Evolutionary conservation across 2,113 vertebrate species (phyloP).

Genomic region (Mesembrinibis cayennensis): DNA sequence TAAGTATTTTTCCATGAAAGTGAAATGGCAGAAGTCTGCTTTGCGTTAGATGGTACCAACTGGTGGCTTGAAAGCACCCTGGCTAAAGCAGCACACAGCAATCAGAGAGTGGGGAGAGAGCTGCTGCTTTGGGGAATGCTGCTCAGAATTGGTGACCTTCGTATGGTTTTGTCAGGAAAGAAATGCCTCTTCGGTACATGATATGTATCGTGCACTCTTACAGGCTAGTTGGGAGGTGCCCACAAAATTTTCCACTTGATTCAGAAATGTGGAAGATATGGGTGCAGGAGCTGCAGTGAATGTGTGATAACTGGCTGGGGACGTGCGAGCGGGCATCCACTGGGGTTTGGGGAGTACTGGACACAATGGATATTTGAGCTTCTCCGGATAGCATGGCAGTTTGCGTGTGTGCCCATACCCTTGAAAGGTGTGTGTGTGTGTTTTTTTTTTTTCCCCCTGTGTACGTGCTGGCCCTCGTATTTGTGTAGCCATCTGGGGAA

Average conservation of each 20-base stretch:
- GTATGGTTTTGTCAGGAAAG: background rate
- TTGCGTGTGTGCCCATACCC: background rate
- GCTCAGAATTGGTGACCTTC: background rate
- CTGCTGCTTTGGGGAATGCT: background rate
- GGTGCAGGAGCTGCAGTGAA: background rate
- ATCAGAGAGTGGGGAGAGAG: background rate
- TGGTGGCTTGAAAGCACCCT: background rate
- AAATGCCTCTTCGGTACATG: background rate
- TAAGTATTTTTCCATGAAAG: background rate
- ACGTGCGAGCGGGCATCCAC: background rate
- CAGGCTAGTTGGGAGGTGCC: background rate
- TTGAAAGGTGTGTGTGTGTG: background rate
- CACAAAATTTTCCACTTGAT: background rate
- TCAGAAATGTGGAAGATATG: background rate
- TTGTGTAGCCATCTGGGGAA: background rate
- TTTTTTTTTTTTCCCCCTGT: background rate
- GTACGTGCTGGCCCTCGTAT: background rate
- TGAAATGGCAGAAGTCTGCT: background rate
- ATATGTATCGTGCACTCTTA: accelerated
- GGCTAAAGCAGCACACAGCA: background rate
- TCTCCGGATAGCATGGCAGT: background rate
- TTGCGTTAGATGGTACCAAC: background rate
- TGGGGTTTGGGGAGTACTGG: background rate
- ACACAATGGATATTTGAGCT: background rate
- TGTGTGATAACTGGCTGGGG: background rate